phyloP scores from a whole-genome alignment of 2,888 invertebrate species.

The Cantharis rufa region DNA sequence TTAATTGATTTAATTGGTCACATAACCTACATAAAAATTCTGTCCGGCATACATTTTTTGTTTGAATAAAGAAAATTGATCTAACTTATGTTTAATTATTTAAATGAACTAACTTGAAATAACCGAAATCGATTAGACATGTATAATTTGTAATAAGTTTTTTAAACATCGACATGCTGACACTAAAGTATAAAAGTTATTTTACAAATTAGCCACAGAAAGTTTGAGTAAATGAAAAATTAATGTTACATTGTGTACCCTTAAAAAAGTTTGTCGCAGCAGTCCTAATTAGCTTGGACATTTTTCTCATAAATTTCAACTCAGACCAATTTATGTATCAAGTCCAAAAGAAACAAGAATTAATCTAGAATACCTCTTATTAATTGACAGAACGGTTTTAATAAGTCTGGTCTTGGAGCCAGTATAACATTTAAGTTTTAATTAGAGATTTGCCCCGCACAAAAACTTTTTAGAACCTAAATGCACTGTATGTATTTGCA shows the following conservation, averaged over 20 bases:
- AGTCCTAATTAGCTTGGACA: conserved; percentile 51
- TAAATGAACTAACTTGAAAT: background rate
- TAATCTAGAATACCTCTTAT: conserved; percentile 47
- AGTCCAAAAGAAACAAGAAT: conserved; percentile 45
- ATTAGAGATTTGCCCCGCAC: conserved; percentile 10
- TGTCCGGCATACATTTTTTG: background rate
- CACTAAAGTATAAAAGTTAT: background rate
- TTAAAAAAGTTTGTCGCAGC: conserved; percentile 36
- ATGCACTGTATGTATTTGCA: background rate
- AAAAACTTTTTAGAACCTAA: background rate
- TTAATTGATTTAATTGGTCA: background rate
- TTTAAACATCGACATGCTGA: background rate
- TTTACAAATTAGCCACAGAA: background rate
- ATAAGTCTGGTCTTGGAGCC: conserved; percentile 22
- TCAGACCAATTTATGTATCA: conserved; percentile 46
- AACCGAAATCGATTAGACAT: background rate
- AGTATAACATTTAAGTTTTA: conserved; percentile 23
- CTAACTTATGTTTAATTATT: background rate
- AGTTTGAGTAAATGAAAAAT: conserved; percentile 1
- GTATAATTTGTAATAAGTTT: background rate
- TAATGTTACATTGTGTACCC: conserved; percentile 8
- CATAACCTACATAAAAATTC: too few species aligned
- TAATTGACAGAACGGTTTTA: conserved; percentile 44
- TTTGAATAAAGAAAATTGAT: background rate
- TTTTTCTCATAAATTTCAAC: conserved; percentile 49